Conservation (phyloP, 2,797 vertebrate species). For the Leptoclinus maculatus region DNA sequence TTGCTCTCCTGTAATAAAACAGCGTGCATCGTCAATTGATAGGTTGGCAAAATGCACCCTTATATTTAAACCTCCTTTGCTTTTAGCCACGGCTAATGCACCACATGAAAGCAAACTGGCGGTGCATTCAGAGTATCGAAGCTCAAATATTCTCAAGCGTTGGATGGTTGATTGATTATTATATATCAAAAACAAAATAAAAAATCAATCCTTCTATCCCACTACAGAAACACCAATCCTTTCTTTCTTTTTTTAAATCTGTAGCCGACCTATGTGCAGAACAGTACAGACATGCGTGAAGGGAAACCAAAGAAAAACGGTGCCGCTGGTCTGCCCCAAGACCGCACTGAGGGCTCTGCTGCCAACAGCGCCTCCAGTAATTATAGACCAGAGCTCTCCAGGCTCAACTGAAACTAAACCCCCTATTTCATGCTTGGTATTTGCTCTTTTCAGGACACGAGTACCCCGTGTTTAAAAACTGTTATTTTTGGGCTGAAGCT, state of each 20-base stretch:
- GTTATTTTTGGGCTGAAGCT: slow-evolving; percentile 79
- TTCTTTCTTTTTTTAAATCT: slow-evolving; percentile 29
- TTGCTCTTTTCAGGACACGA: slow-evolving; percentile 71
- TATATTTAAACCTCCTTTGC: slow-evolving; percentile 21
- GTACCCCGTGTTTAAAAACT: slow-evolving; percentile 77
- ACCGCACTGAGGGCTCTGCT: slow-evolving; percentile 71
- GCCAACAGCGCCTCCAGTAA: slow-evolving; percentile 82
- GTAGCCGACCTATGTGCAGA: slow-evolving; percentile 45
- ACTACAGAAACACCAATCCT: slow-evolving; percentile 22
- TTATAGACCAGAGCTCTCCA: slow-evolving; percentile 79
- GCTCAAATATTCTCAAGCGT: neutral
- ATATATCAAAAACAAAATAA: no score
- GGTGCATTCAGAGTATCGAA: slow-evolving; percentile 10
- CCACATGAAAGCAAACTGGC: slow-evolving; percentile 5
- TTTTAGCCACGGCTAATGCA: neutral
- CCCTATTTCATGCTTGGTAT: slow-evolving; percentile 78
- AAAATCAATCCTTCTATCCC: slow-evolving; percentile 7
- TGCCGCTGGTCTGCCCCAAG: slow-evolving; percentile 74
- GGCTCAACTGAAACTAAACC: slow-evolving; percentile 80
- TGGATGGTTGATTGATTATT: slow-evolving; percentile 1
- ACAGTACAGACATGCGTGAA: slow-evolving; percentile 59
- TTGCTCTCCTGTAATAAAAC: slow-evolving; percentile 17
- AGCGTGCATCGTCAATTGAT: slow-evolving; percentile 3
- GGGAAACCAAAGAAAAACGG: slow-evolving; percentile 69
- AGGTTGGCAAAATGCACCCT: slow-evolving; percentile 1